A percentile compares a stretch with the other conserved stretches of the same genome.
Conservation (phyloP, 2,113 vertebrate species). For the Cavia porcellus region DNA sequence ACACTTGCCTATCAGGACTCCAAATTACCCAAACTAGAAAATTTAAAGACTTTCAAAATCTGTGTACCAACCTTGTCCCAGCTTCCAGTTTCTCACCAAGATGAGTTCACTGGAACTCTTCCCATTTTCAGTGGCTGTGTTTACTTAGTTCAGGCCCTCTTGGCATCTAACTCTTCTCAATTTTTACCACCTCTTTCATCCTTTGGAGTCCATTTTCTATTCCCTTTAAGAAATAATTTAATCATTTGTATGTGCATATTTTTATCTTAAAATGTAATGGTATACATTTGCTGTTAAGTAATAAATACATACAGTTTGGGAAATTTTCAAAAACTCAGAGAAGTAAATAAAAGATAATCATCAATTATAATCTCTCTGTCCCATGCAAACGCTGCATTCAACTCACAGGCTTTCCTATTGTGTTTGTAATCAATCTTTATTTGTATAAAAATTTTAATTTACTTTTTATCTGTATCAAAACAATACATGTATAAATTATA, state of each 20-base stretch:
- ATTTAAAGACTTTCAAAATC: neutral
- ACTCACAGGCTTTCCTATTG: neutral
- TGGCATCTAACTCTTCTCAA: neutral
- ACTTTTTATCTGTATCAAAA: neutral
- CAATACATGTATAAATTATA: neutral
- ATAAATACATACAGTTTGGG: neutral
- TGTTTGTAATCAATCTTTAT: neutral
- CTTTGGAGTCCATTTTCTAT: neutral
- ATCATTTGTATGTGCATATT: neutral
- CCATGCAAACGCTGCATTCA: neutral
- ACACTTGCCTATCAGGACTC: neutral
- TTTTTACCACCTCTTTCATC: neutral
- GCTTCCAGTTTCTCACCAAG: neutral
- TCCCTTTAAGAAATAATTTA: neutral
- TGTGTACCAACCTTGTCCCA: neutral
- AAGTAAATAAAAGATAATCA: constrained; percentile 32
- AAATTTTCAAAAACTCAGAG: neutral
- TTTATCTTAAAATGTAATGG: constrained; percentile 1
- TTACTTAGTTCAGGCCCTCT: neutral
- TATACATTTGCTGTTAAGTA: neutral
- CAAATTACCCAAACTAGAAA: neutral
- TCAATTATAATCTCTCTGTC: neutral
- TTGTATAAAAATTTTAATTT: neutral
- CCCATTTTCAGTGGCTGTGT: fast-evolving
- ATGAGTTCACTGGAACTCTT: neutral